phyloP scores from a whole-genome alignment of 2,888 invertebrate species.

The Drosophila diplacantha region DNA sequence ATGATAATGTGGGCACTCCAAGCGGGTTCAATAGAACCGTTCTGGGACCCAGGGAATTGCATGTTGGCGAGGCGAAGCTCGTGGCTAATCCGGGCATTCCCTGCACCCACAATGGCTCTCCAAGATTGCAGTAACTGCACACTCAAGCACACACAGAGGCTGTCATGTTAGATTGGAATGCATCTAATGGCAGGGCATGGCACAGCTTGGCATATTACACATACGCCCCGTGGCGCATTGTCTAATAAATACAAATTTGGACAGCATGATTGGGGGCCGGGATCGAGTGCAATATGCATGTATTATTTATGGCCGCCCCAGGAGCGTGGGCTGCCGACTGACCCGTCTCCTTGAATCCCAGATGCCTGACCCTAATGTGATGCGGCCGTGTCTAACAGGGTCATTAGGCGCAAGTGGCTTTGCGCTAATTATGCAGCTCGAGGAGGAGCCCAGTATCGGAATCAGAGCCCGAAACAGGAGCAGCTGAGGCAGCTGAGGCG shows the following conservation, averaged over 20 bases:
- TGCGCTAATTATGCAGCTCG: slow-evolving; percentile 73
- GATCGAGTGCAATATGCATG: slow-evolving; percentile 34
- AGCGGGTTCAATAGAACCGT: slow-evolving; percentile 64
- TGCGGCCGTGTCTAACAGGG: slow-evolving; percentile 70
- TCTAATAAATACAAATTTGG: slow-evolving; percentile 70
- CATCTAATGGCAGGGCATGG: slow-evolving; percentile 43
- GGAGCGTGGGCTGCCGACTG: slow-evolving; percentile 37
- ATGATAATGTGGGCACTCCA: slow-evolving; percentile 62
- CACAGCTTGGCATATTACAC: slow-evolving; percentile 67
- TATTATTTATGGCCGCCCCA: slow-evolving; percentile 58
- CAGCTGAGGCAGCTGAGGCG: neutral
- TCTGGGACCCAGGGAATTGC: slow-evolving; percentile 32
- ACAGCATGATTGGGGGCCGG: slow-evolving; percentile 57
- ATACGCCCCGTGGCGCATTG: slow-evolving; percentile 67
- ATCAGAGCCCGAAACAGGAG: slow-evolving; percentile 1
- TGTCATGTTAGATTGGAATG: slow-evolving; percentile 57
- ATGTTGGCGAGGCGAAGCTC: slow-evolving; percentile 27
- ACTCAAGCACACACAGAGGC: slow-evolving; percentile 25
- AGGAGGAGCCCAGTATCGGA: slow-evolving; percentile 19
- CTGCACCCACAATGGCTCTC: slow-evolving; percentile 30
- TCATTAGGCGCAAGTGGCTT: slow-evolving; percentile 76
- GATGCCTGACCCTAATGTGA: slow-evolving; percentile 33
- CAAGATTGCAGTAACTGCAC: slow-evolving; percentile 26
- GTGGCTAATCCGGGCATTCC: slow-evolving; percentile 39
- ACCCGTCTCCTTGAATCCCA: slow-evolving; percentile 30